Conservation (phyloP, 2,888 invertebrate genomes). For the Macaria liturata region DNA sequence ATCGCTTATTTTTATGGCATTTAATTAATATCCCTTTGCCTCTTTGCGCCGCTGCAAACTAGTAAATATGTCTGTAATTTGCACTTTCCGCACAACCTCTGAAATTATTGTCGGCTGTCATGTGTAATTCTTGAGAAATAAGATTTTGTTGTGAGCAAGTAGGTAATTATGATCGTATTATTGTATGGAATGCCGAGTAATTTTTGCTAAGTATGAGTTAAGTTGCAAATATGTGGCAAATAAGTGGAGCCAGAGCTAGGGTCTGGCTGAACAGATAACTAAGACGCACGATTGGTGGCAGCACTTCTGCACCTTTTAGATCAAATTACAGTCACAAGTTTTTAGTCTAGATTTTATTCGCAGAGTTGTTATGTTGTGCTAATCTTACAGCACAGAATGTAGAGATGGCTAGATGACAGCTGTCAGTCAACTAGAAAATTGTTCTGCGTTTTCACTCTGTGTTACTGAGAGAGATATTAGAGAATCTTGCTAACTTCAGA, state of each 20-base stretch:
- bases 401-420: no score
- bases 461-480: no score
- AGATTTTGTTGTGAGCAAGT: slow-evolving; percentile 20
- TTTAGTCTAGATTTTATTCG: no score
- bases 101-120: slow-evolving; percentile 18
- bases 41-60: slow-evolving; percentile 13
- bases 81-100: slow-evolving; percentile 6
- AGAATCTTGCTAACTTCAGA: no score
- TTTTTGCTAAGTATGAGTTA: slow-evolving; percentile 13
- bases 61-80: slow-evolving; percentile 15
- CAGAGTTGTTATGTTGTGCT: no score
- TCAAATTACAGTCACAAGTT: no score
- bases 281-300: no score
- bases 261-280: no score
- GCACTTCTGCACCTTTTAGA: no score
- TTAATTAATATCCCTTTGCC: slow-evolving; percentile 16
- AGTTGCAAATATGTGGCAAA: slow-evolving; percentile 4
- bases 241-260: neutral
- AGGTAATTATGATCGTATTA: slow-evolving; percentile 26
- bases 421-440: no score
- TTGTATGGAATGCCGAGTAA: slow-evolving; percentile 15
- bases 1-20: slow-evolving; percentile 6
- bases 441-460: no score
- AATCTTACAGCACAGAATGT: no score
- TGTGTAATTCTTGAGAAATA: slow-evolving; percentile 25